Conservation (phyloP, 1,140 invertebrate genomes). For the Zaprionus ghesquierei region DNA sequence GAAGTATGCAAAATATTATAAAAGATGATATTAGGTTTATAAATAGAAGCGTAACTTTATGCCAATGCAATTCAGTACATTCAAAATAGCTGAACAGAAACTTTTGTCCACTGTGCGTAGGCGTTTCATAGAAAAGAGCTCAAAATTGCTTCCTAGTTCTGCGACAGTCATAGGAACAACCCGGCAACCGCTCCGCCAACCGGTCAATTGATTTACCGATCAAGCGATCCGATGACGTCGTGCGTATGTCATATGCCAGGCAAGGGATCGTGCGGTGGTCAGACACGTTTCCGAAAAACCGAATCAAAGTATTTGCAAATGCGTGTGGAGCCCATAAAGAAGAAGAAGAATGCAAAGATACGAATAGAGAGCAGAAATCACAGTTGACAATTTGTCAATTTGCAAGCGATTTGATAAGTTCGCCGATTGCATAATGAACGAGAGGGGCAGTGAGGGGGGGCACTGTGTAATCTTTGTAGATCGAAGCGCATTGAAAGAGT, state of each 20-base stretch:
- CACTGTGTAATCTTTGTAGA: slow-evolving; percentile 1
- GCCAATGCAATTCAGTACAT: neutral
- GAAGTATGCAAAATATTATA: no score
- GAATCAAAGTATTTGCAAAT: slow-evolving; percentile 2
- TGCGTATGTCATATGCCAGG: slow-evolving; percentile 10
- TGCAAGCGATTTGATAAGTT: slow-evolving; percentile 8
- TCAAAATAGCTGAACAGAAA: neutral
- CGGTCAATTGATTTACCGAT: slow-evolving; percentile 8
- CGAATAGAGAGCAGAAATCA: slow-evolving; percentile 8
- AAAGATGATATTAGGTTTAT: no score
- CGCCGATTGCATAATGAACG: slow-evolving; percentile 24
- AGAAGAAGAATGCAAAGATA: neutral
- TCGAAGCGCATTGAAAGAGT: slow-evolving; percentile 7
- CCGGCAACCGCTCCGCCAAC: slow-evolving; percentile 9
- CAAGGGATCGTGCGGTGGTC: slow-evolving; percentile 6
- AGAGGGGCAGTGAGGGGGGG: neutral
- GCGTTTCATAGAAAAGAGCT: slow-evolving; percentile 16
- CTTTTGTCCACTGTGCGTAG: slow-evolving; percentile 26
- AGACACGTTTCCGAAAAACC: slow-evolving; percentile 32
- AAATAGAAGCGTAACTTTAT: no score
- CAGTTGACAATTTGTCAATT: slow-evolving; percentile 12
- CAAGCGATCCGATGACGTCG: neutral
- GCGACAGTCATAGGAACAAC: neutral
- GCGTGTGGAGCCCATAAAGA: slow-evolving; percentile 19
- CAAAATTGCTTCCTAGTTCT: slow-evolving; percentile 65